Evolutionary conservation across 2,113 vertebrate species (phyloP).

Genomic region (Narcine bancroftii): DNA sequence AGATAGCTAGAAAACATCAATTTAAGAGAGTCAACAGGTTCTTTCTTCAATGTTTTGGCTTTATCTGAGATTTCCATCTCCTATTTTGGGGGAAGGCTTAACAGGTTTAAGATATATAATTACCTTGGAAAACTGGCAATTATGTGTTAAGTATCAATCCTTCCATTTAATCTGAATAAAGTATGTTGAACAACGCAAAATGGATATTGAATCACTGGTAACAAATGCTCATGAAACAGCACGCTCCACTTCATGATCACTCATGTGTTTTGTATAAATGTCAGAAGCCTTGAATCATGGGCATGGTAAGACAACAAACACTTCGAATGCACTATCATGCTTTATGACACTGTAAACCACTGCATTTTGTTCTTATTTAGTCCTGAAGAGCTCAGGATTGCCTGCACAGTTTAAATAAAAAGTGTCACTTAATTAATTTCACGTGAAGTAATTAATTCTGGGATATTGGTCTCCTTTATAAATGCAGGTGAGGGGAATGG

Average conservation of each 20-base stretch:
- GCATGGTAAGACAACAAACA: background rate
- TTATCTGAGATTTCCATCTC: background rate
- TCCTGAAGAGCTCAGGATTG: background rate
- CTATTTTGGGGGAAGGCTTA: background rate
- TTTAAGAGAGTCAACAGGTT: background rate
- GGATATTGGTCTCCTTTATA: background rate
- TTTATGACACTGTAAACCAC: background rate
- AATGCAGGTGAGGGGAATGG: background rate
- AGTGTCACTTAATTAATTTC: background rate
- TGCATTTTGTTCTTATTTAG: background rate
- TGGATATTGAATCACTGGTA: background rate
- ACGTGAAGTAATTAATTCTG: background rate
- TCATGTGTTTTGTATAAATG: background rate
- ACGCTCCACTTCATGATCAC: background rate
- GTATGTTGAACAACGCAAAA: background rate
- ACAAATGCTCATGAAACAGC: background rate
- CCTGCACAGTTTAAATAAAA: background rate
- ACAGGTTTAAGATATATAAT: background rate
- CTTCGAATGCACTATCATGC: background rate
- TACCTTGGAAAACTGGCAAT: background rate
- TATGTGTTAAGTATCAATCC: background rate
- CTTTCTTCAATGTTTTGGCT: background rate
- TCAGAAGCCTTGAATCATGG: background rate
- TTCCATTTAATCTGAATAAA: background rate
- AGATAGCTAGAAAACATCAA: background rate